Conservation (phyloP, 2,797 vertebrate species). For the Lepidocolaptes lacrymiger region DNA sequence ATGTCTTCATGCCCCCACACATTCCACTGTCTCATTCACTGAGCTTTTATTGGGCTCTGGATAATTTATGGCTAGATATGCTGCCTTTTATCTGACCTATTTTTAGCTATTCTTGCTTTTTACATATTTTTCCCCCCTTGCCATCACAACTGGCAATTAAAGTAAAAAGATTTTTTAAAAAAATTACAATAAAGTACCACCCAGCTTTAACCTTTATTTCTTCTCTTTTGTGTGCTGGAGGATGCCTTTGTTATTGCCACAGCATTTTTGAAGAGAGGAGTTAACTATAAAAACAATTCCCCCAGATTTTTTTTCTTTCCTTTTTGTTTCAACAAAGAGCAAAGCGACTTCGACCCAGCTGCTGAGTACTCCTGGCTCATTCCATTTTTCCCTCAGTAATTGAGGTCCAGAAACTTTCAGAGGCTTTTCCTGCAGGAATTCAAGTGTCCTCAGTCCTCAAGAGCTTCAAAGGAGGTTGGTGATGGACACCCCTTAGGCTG, state of each 20-base stretch:
- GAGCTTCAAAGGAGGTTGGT: background rate
- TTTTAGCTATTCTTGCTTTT: constrained; percentile 67
- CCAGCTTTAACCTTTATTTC: constrained; percentile 47
- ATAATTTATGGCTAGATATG: constrained; percentile 70
- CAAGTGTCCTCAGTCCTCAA: background rate
- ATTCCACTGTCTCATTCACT: constrained; percentile 72
- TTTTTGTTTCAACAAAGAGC: background rate
- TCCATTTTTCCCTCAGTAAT: background rate
- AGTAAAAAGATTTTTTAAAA: constrained; percentile 6
- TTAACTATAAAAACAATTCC: background rate
- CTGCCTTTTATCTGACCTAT: constrained; percentile 67
- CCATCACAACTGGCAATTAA: constrained; percentile 63
- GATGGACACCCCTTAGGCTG: background rate
- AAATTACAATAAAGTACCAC: background rate
- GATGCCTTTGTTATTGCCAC: background rate
- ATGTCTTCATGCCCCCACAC: constrained; percentile 74
- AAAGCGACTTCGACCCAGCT: background rate
- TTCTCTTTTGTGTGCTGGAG: background rate
- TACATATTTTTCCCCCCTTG: background rate
- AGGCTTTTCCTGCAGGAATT: background rate
- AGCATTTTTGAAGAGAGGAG: background rate
- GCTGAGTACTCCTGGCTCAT: background rate
- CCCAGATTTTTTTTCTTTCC: background rate
- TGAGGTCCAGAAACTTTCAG: background rate
- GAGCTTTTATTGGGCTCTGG: constrained; percentile 66